Percentiles rank a stretch among this genome's conserved stretches.
These are phyloP conservation scores for Chlorocebus sabaeus DNA, from an alignment of 2,113 vertebrate species.

Conservation along the genomic window DNA sequence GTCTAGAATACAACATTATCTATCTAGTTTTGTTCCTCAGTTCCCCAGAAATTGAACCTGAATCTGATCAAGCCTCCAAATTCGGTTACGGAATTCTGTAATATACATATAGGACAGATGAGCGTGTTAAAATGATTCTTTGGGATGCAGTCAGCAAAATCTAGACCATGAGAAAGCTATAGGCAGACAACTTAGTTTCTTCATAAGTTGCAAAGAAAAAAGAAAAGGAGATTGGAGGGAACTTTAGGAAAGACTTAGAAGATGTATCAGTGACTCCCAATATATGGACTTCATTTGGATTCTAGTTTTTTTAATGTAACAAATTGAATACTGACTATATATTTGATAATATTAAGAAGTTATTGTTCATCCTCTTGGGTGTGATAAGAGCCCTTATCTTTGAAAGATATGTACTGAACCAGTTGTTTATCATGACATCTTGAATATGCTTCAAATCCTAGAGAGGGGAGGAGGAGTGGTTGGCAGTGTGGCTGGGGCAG, in stretches of 20 bases:
- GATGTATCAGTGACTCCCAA: background rate
- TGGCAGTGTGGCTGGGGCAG: background rate
- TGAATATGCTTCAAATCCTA: background rate
- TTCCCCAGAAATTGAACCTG: background rate
- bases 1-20: background rate
- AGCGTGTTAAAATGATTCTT: background rate
- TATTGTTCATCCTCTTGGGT: background rate
- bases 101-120: background rate
- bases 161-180: background rate
- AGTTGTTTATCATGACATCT: background rate
- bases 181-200: background rate
- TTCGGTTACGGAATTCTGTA: background rate
- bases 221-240: background rate
- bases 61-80: background rate
- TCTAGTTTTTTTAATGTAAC: background rate
- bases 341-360: slow-evolving; percentile 3
- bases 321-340: background rate
- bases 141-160: background rate
- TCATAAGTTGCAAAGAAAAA: background rate
- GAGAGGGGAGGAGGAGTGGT: background rate
- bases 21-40: background rate
- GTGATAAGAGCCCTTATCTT: background rate
- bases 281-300: background rate
- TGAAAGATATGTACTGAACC: background rate
- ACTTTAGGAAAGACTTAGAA: background rate